A percentile compares a stretch with the other conserved stretches of the same genome.
These are phyloP conservation scores for Chroicocephalus ridibundus DNA, from an alignment of 2,113 vertebrate genomes.

Conservation along the genomic window DNA sequence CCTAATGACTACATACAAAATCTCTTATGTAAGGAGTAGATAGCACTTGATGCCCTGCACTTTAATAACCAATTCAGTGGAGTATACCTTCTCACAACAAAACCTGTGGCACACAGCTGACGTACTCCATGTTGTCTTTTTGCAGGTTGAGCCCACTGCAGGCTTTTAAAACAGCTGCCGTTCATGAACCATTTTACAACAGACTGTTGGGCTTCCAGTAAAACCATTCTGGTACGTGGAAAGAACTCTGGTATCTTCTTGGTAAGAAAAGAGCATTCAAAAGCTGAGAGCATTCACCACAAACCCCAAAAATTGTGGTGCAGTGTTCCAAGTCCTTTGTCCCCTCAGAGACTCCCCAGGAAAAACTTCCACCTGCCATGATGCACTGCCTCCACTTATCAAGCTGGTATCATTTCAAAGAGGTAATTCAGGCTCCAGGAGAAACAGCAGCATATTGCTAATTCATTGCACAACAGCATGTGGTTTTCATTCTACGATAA, in stretches of 20 bases:
- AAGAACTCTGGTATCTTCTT: not conserved
- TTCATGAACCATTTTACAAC: not conserved
- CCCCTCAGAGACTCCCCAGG: not conserved
- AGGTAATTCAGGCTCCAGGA: not conserved
- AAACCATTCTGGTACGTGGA: not conserved
- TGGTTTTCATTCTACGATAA: not conserved
- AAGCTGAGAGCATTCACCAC: not conserved
- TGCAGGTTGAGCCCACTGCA: not conserved
- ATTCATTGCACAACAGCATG: fast-evolving
- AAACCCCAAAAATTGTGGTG: not conserved
- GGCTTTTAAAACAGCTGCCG: not conserved
- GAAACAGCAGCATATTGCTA: not conserved
- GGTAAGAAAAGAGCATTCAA: not conserved
- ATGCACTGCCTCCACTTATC: not conserved
- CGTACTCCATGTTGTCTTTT: not conserved
- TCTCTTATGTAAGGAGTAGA: not conserved
- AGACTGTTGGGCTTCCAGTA: not conserved
- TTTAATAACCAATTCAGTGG: not conserved
- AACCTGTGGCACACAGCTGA: not conserved
- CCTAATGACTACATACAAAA: not conserved
- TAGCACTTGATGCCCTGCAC: not conserved
- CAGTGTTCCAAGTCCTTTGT: not conserved
- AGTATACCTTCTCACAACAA: not conserved
- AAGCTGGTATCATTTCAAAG: not conserved
- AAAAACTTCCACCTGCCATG: fast-evolving